Evolutionary conservation across 1,140 invertebrate genomes (phyloP).

Genomic region (Formica selysi): DNA sequence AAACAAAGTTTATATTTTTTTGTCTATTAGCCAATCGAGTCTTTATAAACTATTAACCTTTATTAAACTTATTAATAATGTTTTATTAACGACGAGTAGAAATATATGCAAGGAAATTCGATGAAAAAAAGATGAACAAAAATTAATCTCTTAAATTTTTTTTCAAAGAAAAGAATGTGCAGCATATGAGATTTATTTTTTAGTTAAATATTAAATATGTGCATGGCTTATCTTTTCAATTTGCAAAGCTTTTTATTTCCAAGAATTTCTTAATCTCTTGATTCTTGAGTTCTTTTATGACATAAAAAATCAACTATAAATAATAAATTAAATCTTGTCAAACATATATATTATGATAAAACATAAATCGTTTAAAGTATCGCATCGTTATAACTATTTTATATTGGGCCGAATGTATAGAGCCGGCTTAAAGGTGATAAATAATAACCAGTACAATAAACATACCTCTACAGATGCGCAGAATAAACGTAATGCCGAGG

Average conservation of each 20-base stretch:
- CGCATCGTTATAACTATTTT: slow-evolving; percentile 35
- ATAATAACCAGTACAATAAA: slow-evolving; percentile 35
- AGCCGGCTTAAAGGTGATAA: slow-evolving; percentile 33
- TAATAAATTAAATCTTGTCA: slow-evolving; percentile 6
- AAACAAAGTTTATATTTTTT: not conserved
- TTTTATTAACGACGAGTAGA: not conserved
- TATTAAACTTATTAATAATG: not conserved
- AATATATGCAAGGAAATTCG: not conserved
- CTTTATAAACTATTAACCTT: no score
- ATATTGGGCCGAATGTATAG: slow-evolving; percentile 18
- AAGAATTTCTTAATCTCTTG: slow-evolving; percentile 16
- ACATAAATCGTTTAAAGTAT: slow-evolving; percentile 27
- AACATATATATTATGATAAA: slow-evolving; percentile 1
- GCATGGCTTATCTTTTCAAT: not conserved
- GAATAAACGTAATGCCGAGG: slow-evolving; percentile 7
- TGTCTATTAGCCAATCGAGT: not conserved
- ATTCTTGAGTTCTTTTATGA: slow-evolving; percentile 14
- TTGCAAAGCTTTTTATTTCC: not conserved
- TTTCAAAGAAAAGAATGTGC: not conserved
- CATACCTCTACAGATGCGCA: not conserved
- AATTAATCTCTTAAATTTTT: not conserved
- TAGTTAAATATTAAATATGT: not conserved
- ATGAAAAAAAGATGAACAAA: not conserved
- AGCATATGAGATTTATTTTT: not conserved
- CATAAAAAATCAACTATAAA: not conserved